phyloP scores from a whole-genome alignment of 1,140 invertebrate genomes.

The Magallana ariakensis region DNA sequence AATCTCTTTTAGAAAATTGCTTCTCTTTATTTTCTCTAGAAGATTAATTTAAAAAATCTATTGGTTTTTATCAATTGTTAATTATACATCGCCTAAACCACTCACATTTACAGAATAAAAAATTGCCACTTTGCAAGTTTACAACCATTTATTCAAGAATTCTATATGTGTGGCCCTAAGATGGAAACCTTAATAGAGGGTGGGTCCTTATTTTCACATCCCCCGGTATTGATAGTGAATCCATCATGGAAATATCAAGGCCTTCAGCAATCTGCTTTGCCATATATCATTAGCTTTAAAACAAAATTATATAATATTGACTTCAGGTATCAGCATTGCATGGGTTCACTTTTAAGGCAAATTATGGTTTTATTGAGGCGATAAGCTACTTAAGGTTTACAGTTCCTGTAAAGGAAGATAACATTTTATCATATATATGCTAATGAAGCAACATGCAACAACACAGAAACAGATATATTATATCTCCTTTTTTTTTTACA shows the following conservation, averaged over 20 bases:
- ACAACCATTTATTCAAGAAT: background rate
- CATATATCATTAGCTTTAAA: constrained; percentile 18
- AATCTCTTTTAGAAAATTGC: no score
- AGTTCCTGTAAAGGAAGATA: constrained; percentile 15
- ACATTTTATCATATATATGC: constrained; percentile 30
- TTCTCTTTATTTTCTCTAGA: no score
- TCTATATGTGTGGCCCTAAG: constrained; percentile 5
- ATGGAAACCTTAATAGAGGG: background rate
- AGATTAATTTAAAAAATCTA: no score
- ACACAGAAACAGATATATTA: background rate
- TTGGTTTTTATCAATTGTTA: no score
- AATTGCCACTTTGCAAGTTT: background rate
- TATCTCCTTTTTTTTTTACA: background rate
- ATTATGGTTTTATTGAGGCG: constrained; percentile 27
- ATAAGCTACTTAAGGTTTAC: constrained; percentile 17
- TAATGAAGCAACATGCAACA: constrained; percentile 26
- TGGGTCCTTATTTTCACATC: background rate
- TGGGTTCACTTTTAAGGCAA: constrained; percentile 13
- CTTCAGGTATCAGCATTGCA: background rate
- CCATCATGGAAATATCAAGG: constrained; percentile 5
- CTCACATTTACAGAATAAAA: no score
- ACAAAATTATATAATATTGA: constrained; percentile 34
- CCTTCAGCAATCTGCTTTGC: background rate
- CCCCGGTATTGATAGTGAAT: background rate
- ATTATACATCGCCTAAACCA: no score